These are phyloP conservation scores for Epiblema foenella DNA, from an alignment of 2,888 invertebrate species.

Conservation along the genomic window DNA sequence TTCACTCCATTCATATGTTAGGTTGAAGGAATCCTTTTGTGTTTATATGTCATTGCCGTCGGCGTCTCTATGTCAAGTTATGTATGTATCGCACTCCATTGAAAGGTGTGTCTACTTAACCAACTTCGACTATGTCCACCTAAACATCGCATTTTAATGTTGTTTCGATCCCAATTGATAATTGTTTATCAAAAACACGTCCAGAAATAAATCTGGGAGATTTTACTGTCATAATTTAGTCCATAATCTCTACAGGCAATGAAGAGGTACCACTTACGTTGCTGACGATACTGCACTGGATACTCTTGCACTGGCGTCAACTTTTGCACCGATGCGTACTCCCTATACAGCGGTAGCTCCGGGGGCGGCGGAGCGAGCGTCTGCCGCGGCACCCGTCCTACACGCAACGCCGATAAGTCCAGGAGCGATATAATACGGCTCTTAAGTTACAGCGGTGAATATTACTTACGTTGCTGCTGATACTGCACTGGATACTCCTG, in stretches of 20 bases:
- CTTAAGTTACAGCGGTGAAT: not conserved
- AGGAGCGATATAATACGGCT: not conserved
- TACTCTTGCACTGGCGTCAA: not conserved
- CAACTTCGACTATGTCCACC: not conserved
- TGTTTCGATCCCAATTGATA: not conserved
- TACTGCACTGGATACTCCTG: constrained; percentile 51
- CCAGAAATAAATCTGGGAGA: not conserved
- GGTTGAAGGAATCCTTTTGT: not conserved
- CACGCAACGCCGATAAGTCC: not conserved
- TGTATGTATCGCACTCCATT: not conserved
- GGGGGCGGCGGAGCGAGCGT: not conserved
- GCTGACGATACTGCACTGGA: not conserved
- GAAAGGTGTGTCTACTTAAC: not conserved
- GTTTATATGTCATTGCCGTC: constrained; percentile 10
- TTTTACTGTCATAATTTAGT: no score
- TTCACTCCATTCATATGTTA: constrained; percentile 4
- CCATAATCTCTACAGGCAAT: not conserved
- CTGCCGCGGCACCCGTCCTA: not conserved
- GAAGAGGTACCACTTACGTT: no score
- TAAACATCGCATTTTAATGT: not conserved
- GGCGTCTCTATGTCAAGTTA: constrained; percentile 5
- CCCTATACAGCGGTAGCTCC: not conserved
- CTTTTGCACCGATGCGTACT: no score
- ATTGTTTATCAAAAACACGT: not conserved
- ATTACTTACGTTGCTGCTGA: constrained; percentile 71